These are phyloP conservation scores for Gambusia yucatana DNA, from an alignment of 2,797 vertebrate genomes.

Conservation along the genomic window DNA sequence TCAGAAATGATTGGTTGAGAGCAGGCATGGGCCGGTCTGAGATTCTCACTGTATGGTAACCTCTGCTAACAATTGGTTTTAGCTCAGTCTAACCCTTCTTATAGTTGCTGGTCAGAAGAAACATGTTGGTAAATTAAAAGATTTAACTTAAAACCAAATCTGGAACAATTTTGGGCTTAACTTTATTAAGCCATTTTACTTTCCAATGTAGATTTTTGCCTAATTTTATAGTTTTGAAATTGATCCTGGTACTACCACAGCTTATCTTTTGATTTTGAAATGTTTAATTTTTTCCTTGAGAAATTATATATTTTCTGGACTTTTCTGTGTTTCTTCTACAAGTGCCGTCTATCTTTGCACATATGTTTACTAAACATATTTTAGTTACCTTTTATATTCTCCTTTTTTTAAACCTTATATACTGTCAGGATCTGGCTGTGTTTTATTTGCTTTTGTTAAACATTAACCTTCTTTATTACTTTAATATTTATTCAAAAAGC, in stretches of 20 bases:
- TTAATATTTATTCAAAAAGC: neutral
- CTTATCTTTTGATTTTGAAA: neutral
- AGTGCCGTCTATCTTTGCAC: neutral
- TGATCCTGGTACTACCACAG: neutral
- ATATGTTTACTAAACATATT: neutral
- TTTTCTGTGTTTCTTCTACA: neutral
- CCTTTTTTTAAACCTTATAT: neutral
- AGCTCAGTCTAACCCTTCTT: neutral
- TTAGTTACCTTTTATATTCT: neutral
- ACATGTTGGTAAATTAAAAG: neutral
- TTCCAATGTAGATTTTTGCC: neutral
- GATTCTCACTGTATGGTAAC: neutral
- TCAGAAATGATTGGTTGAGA: constrained; percentile 15
- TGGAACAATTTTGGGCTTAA: neutral
- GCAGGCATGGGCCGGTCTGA: constrained; percentile 5
- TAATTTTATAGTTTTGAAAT: neutral
- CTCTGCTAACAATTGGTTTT: neutral
- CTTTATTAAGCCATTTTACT: neutral
- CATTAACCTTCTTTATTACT: neutral
- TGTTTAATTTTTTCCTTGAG: neutral
- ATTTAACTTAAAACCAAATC: neutral
- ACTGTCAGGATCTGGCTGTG: neutral
- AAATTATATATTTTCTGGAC: neutral
- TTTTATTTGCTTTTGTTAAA: neutral
- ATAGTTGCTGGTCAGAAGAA: neutral